Evolutionary conservation across 2,113 vertebrate species (phyloP), one percentile per base, ranked within the genome.

Genomic region (Nyctibius bracteatus): DNA sequence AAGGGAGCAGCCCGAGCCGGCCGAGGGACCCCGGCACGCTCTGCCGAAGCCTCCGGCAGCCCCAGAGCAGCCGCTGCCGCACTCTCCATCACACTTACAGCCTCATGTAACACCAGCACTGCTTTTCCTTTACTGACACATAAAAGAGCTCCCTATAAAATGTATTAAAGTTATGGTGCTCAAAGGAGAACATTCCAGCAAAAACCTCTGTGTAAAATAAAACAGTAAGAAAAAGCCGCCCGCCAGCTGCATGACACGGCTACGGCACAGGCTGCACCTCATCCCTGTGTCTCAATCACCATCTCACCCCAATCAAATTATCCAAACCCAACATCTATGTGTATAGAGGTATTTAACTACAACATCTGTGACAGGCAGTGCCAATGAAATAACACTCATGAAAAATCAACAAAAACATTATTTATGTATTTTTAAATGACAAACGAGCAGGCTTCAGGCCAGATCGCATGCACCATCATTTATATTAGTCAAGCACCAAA

Each of bases 61-160:
- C 59, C 85, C 0, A 7, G 19, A 90, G 82, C 66, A 5, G 12
- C 92, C 2, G 6, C 90, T 61, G 81, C 75, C 47, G 4, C 5
- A 0, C 18, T 66, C 57, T 7, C 33, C 79, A 5, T 23, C 65
- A 23, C 82, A 62, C 94, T 81, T 58, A 44, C 87, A 21, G 78
- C 81, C 93, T 68, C 65, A 18, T 47, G 57, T 77, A 67, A 86
- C 93, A 55, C 61, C 67, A 70, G 49, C 78, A 31, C 51, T 12
- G 30, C 74, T 85, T 89, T 90, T 93, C 94, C 68, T 93, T 96
- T 95, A 97, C 68, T 94, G 94, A 86, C 72, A 85, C 83, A 90
- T 88, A 92, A 96, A 96, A 95, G 59, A 57, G 51, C 89, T 96
- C 94, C 89, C 94, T 92, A 61, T 85, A 95, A 97, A 96, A 96